Evolutionary conservation across 2,113 vertebrate genomes (phyloP), one percentile per base, ranked within the genome.

Genomic region (Dasyurus viverrinus): DNA sequence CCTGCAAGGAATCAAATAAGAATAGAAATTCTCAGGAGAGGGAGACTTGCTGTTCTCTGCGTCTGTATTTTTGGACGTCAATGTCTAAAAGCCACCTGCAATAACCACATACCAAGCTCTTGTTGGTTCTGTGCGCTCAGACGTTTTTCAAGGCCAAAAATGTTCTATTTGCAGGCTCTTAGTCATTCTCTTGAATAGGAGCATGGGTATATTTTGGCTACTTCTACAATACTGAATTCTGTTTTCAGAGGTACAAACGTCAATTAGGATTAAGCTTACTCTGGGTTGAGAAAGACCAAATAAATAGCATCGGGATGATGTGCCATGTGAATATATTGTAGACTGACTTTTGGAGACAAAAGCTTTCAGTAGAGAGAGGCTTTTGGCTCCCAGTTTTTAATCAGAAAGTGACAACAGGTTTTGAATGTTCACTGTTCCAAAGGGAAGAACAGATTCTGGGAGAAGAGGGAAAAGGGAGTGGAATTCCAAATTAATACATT

Each of bases 1-100:
- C 97, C 98, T 98, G 98, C 94, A 98, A 98, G 97, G 98, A 98
- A 98, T 52, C 0, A 30, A 94, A 98, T 94, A 97, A 89, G 97
- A 27, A 96, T 93, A 98, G 60, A 96, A 96, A 93, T 50, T 52
- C 52, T 2, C 68, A 84, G 42, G 3, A 53, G 48, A 53, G n/a
- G 24, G 4, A 97, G 60, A 42, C 60, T 84, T 26, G 60, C 55
- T 27, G 25, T 30, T 3, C 90, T 92, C 14, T 36, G 95, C 55
- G 22, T 91, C 93, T 60, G 14, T 0, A 0, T 92, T 55, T 93
- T 94, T 96, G 92, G 96, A 95, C 24, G 26, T 90, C 96, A 97
- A 60, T 12, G 19, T 47, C 94, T 54, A 47, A 90, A 95, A 84
- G 94, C 26, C 24, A 55, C 4, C 94, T 95, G 94, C 19, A 52